Base-by-base conservation (phyloP, 2,888 invertebrate genomes). In the Kryphioiulus occultus region DNA sequence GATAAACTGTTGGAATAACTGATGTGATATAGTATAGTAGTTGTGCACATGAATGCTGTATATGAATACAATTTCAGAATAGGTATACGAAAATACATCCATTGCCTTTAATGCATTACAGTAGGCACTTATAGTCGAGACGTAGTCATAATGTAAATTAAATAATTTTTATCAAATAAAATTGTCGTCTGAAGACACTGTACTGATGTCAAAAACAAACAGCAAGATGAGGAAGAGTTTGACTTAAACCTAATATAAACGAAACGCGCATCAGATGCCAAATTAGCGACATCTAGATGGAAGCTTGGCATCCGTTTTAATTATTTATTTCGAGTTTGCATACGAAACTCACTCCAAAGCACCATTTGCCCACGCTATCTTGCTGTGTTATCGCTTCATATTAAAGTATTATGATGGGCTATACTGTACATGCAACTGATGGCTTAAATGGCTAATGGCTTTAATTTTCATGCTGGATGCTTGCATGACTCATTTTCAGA, bases 241-340 rank as follows among this genome's bases (percentile, higher is more conserved):
- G 68, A 22, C 19, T 26, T 22, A 68, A 68, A 68, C 26, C 9
- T 26, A 68, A 68, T 68, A 68, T 26, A 68, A 68, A 26, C 68
- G 68, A 68, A 68, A 68, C 26, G 12, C 22, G 26, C 26, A 26
- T 68, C 26, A 68, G 68, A 68, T 68, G 68, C 68, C 68, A 68
- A 68, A 68, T 68, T 68, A 68, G 68, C 19, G 68, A 68, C 68
- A 68, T 68, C 68, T 7, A 68, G 68, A 22, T 68, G 68, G 68
- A 68, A 68, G 68, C 68, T 10, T 26, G 68, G 68, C 68, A 26
- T 68, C 68, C 68, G 68, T 68, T 68, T 68, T 68, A 68, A 68
- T 68, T 68, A 68, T 68, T 68, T 68, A 68, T 68, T 68, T 68
- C 19, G 68, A 68, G 68, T 68, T 68, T 53, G 53, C 53, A 17